Conservation (phyloP, 2,888 invertebrate genomes). For the Mechanitis messenoides region DNA sequence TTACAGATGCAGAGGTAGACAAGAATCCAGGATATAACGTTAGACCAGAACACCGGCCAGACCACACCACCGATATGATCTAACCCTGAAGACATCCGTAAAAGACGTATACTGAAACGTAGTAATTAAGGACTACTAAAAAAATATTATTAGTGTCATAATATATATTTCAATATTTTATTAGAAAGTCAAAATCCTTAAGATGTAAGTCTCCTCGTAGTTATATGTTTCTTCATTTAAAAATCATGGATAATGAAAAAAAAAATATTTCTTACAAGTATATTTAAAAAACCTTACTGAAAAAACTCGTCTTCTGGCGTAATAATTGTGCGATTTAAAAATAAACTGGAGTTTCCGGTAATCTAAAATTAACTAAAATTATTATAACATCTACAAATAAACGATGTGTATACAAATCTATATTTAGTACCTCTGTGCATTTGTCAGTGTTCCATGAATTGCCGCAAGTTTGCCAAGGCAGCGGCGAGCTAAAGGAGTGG, state of each 20-base stretch:
- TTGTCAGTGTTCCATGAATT: conserved; percentile 89
- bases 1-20: conserved; percentile 90
- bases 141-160: too few relatives aligned
- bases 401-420: conserved; percentile 13
- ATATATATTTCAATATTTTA: too few relatives aligned
- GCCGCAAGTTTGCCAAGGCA: conserved; percentile 87
- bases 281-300: conserved; percentile 77
- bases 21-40: conserved; percentile 86
- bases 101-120: conserved; percentile 81
- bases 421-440: conserved; percentile 78
- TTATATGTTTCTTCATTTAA: too few relatives aligned
- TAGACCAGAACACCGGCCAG: conserved; percentile 86
- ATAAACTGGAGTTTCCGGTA: conserved; percentile 51
- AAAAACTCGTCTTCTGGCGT: conserved; percentile 91
- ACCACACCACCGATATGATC: conserved; percentile 85
- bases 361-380: conserved; percentile 49
- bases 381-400: conserved; percentile 13
- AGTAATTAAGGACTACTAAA: too few relatives aligned
- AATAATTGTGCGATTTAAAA: conserved; percentile 58
- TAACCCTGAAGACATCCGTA: conserved; percentile 85
- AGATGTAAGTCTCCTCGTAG: too few relatives aligned
- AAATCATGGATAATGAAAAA: too few relatives aligned
- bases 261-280: too few relatives aligned
- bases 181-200: too few relatives aligned
- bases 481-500: conserved; percentile 78